Percentiles rank a stretch among this genome's conserved stretches.
These are phyloP conservation scores for Sweltsa coloradensis DNA, from an alignment of 1,140 invertebrate genomes.

Conservation along the genomic window DNA sequence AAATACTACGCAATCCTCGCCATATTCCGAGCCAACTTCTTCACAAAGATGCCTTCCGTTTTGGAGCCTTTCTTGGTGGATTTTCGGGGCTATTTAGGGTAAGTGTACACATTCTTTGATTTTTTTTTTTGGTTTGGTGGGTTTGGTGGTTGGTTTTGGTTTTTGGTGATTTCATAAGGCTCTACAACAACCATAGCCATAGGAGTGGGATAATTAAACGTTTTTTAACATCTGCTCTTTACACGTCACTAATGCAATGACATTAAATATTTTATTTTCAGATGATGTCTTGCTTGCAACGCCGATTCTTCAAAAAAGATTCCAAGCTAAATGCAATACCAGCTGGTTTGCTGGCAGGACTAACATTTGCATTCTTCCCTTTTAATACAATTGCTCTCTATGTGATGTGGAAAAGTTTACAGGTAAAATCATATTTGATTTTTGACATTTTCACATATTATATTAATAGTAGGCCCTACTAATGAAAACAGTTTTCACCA, in stretches of 20 bases:
- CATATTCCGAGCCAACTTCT: constrained; percentile 37
- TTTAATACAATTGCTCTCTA: constrained; percentile 55
- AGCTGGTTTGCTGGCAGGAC: constrained; percentile 47
- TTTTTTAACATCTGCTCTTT: no score
- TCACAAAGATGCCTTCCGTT: constrained; percentile 38
- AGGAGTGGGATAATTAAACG: no score
- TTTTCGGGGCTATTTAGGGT: constrained; percentile 50
- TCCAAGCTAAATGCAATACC: constrained; percentile 43
- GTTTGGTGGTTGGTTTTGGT: background rate
- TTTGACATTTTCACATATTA: no score
- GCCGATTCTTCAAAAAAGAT: constrained; percentile 40
- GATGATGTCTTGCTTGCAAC: constrained; percentile 43
- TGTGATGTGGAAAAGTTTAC: constrained; percentile 57
- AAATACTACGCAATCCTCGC: constrained; percentile 34
- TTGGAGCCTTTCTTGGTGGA: constrained; percentile 47
- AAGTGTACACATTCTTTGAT: constrained; percentile 17
- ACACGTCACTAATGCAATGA: background rate
- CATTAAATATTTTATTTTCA: constrained; percentile 26
- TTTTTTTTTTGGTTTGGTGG: background rate
- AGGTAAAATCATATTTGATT: constrained; percentile 32
- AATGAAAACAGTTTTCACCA: no score
- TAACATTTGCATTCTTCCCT: constrained; percentile 47
- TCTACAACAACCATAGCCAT: constrained; percentile 3
- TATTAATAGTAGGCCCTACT: no score
- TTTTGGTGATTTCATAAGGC: constrained; percentile 3